These are phyloP conservation scores for Triplophysa rosa DNA, from an alignment of 2,113 vertebrate genomes.

Conservation along the genomic window DNA sequence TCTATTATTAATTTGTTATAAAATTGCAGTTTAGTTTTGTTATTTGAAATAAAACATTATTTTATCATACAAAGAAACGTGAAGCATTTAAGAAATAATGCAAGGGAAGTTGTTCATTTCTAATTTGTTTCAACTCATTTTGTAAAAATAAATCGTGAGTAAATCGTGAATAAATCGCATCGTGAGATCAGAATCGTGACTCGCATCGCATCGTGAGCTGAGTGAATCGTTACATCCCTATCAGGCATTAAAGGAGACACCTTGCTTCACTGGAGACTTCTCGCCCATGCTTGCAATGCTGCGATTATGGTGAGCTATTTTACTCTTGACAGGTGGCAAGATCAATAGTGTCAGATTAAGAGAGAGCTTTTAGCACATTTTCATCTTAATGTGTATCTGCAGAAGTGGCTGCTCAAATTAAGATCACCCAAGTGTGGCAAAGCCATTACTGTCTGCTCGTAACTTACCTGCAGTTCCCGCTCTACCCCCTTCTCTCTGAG, in stretches of 20 bases:
- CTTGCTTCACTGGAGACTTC: not conserved
- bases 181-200: too few relatives aligned
- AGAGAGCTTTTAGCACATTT: conserved; percentile 35
- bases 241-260: not conserved
- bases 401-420: conserved; percentile 37
- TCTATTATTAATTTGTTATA: too few relatives aligned
- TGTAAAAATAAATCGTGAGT: too few relatives aligned
- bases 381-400: conserved; percentile 19
- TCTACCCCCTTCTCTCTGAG: not conserved
- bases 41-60: too few relatives aligned
- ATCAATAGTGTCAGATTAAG: conserved; percentile 50
- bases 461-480: conserved; percentile 41
- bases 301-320: conserved; percentile 21
- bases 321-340: conserved; percentile 33
- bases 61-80: too few relatives aligned
- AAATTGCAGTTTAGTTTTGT: too few relatives aligned
- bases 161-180: too few relatives aligned
- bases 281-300: not conserved
- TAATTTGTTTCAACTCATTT: too few relatives aligned
- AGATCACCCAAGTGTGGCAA: conserved; percentile 47
- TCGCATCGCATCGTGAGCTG: too few relatives aligned
- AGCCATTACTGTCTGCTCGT: conserved; percentile 48
- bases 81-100: too few relatives aligned
- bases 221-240: too few relatives aligned
- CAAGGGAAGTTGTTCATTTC: too few relatives aligned